Conservation (phyloP, 2,113 vertebrate species). For the Erythrocercus mccallii region DNA sequence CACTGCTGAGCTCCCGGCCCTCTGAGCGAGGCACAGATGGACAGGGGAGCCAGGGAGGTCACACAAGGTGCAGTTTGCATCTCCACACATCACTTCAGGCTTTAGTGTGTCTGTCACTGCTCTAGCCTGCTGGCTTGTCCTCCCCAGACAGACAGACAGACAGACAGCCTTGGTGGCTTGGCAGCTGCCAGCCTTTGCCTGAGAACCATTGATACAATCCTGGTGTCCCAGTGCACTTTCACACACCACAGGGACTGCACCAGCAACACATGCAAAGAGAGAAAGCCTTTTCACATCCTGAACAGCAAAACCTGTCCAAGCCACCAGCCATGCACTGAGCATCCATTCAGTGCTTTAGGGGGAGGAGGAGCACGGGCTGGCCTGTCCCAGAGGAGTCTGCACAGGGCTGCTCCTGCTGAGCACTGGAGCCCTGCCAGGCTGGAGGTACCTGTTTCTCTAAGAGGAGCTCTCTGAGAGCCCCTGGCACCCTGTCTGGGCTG, state of each 20-base stretch:
- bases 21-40: neutral
- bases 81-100: neutral
- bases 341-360: neutral
- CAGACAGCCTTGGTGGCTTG: neutral
- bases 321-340: neutral
- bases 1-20: neutral
- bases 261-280: neutral
- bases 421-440: neutral
- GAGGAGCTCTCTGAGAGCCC: neutral
- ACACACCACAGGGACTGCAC: neutral
- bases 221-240: neutral
- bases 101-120: accelerated
- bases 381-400: neutral
- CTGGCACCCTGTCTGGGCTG: neutral
- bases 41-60: neutral
- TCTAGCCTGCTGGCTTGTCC: neutral
- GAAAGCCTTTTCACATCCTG: neutral
- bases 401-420: neutral
- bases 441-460: neutral
- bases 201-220: neutral
- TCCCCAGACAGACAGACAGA: neutral
- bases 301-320: neutral
- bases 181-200: neutral
- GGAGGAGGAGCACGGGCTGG: neutral
- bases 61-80: neutral